Evolutionary conservation across 1,140 invertebrate genomes (phyloP).

Genomic region (Musca vetustissima): DNA sequence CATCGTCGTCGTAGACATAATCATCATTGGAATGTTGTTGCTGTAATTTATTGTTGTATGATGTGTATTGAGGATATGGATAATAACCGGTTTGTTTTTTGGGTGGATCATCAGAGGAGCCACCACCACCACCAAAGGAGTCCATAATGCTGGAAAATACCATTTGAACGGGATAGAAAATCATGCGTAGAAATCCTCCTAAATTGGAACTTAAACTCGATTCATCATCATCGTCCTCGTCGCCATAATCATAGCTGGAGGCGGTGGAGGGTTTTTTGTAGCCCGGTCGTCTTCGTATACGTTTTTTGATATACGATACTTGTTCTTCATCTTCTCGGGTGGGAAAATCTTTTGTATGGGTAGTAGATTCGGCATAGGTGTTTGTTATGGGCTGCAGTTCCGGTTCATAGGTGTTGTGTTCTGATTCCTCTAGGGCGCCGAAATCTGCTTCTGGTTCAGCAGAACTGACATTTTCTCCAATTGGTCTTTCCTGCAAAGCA

Average conservation of each 20-base stretch:
- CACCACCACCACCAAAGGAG: conserved; percentile 30
- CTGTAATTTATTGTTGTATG: conserved; percentile 43
- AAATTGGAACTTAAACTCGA: conserved; percentile 30
- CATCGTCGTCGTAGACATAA: conserved; percentile 3
- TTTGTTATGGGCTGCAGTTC: neutral
- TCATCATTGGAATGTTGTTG: conserved; percentile 26
- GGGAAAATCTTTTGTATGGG: neutral
- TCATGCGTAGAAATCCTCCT: conserved; percentile 47
- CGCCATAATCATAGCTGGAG: conserved; percentile 25
- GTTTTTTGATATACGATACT: too few relatives aligned
- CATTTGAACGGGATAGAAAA: conserved; percentile 50
- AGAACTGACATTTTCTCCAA: conserved; percentile 35
- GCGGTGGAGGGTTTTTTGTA: conserved; percentile 28
- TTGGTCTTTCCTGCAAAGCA: conserved; percentile 25
- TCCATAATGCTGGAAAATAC: conserved; percentile 45
- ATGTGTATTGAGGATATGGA: conserved; percentile 45
- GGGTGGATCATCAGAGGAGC: too few relatives aligned
- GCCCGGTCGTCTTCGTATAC: conserved; percentile 38
- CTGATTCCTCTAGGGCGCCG: conserved; percentile 40
- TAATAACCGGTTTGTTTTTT: conserved; percentile 16
- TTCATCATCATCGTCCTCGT: conserved; percentile 24
- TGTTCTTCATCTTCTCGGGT: conserved; percentile 36
- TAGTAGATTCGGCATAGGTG: conserved; percentile 2
- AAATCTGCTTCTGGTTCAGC: conserved; percentile 47
- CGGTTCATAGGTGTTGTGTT: conserved; percentile 12